Evolutionary conservation across 2,113 vertebrate genomes (phyloP), one percentile per base, ranked within the genome.

Genomic region (Malurus elegans): DNA sequence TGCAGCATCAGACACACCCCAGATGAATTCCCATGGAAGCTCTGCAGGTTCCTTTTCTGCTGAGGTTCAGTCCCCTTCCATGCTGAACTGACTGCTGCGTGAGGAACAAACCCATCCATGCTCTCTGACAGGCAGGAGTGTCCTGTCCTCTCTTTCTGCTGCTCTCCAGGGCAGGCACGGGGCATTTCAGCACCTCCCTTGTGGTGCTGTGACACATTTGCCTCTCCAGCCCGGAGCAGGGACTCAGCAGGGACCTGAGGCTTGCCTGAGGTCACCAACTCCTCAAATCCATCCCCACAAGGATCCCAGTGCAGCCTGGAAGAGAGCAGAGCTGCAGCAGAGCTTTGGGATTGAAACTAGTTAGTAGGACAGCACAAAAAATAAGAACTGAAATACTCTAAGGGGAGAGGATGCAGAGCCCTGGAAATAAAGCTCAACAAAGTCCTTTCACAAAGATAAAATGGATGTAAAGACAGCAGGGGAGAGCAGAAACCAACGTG

Each of bases 71-170:
- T 56, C 42, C 42, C 42, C 19, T 38, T n/a, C 36, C 1, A 1
- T 20, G 15, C 40, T 2, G 1, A 16, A 42, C 11, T 53, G 58
- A 40, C 40, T 86, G 34, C 34, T 58, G 23, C 0, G 0, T 45
- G 31, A n/a, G 47, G 67, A 62, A 32, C 47, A 60, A 86, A 67
- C 53, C 24, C 47, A 48, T 19, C 18, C 18, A 2, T 34, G 45
- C 54, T 29, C 53, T 54, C 47, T 34, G 40, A 14, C 53, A 79
- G 53, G 40, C 18, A 60, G 60, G n/a, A 53, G 21, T 28, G 14
- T 42, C 40, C 28, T 28, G 34, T 36, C 40, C 47, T 74, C 47
- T 56, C 74, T 86, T 48, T 36, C 4, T 19, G 34, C 6, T 53
- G 60, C 54, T 80, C 47, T 42, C 44, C 60, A 24, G 66, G 2